Base-by-base conservation (phyloP, 2,113 vertebrate species). In the Nestor notabilis region DNA sequence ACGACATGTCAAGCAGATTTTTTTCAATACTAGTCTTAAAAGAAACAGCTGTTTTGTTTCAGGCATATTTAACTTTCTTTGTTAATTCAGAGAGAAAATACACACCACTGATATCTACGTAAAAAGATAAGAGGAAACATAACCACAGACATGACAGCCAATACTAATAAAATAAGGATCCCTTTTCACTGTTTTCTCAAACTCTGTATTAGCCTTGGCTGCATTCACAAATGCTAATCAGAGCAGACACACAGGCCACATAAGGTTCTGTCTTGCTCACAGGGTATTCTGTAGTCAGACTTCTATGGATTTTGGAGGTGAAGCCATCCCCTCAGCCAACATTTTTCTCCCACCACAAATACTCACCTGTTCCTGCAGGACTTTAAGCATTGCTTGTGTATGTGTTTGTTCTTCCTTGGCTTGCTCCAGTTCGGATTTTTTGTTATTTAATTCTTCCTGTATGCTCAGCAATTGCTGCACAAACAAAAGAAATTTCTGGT, bases 351-450 rank as follows among this genome's bases (percentile, higher is more conserved):
- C 61, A 3, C 52, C 66, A 65, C 35, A 94, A 83, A 19, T 47
- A 93, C 97, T 98, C 87, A 99, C 98, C 94, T 98, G 98, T 50
- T 99, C 98, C 92, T 98, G 98, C 31, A 99, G 97, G 75, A 98
- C 98, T 96, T 98, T 98, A 33, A 99, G 97, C 91, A 98, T 93
- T 0, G 98, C 98, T 60, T 99, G 98, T 6, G 98, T 98, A 78
- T 98, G 98, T 1, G 98, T 98, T 86, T 99, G 99, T 64, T 99
- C 99, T 41, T 99, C 99, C 92, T 98, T 98, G 7, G 99, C 99
- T 97, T 99, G 98, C 80, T 99, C 99, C 97, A 99, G 89, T 95
- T 99, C 99, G 0, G 98, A 98, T 70, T 99, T 99, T 84, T 99
- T 99, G 80, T 97, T 99, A 84, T 98, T 98, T 96, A 99, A 96